A percentile compares a stretch with the other conserved stretches of the same genome.
phyloP scores from a whole-genome alignment of 1,140 invertebrate species.

The Popillia japonica region DNA sequence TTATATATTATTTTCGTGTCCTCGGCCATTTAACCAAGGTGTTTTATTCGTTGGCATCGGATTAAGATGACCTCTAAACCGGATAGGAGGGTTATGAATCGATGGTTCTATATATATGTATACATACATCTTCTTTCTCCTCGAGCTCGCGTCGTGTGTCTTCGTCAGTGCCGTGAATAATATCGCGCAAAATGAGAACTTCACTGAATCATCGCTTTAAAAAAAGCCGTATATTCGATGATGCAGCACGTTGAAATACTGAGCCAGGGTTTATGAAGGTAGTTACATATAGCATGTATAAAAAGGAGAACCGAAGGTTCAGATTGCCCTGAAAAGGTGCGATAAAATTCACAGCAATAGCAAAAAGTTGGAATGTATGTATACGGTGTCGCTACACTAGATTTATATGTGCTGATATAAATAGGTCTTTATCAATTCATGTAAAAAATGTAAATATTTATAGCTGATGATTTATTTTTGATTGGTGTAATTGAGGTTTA shows the following conservation, averaged over 20 bases:
- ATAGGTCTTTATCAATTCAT: too few species aligned
- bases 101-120: background rate
- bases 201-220: conserved; percentile 21
- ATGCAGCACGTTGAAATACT: conserved; percentile 16
- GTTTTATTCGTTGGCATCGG: background rate
- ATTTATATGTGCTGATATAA: too few species aligned
- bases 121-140: background rate
- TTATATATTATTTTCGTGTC: background rate
- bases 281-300: background rate
- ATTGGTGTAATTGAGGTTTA: too few species aligned
- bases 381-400: background rate
- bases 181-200: conserved; percentile 18
- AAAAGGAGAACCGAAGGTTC: background rate
- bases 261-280: background rate
- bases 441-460: too few species aligned
- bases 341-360: background rate
- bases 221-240: conserved; percentile 16
- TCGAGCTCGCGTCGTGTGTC: background rate
- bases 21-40: background rate
- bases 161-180: conserved; percentile 1
- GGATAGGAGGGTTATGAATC: conserved; percentile 29
- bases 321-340: background rate
- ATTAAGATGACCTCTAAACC: conserved; percentile 30
- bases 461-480: too few species aligned
- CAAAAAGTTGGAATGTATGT: background rate